These are phyloP conservation scores for Peromyscus attwateri DNA, from an alignment of 2,797 vertebrate species.

Conservation along the genomic window DNA sequence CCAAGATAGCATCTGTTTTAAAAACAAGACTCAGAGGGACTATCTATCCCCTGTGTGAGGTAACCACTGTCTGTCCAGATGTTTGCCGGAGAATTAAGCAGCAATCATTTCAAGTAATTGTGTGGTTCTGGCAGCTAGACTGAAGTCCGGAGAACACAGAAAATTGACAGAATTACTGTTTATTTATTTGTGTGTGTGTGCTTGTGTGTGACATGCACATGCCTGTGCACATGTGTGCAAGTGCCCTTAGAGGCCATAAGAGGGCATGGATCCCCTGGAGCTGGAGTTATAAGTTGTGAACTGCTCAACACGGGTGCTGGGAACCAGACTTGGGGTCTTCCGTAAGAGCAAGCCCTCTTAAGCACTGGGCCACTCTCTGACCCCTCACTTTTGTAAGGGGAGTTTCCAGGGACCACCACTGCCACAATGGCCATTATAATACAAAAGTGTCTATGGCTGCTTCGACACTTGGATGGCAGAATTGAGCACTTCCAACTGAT, in stretches of 20 bases:
- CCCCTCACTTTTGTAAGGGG: not conserved
- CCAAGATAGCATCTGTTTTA: conserved; percentile 61
- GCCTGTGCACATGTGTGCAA: not conserved
- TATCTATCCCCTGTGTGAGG: conserved; percentile 14
- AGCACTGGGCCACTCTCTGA: not conserved
- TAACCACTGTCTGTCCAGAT: conserved; percentile 1
- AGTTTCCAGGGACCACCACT: not conserved
- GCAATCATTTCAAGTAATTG: not conserved
- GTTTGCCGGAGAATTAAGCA: conserved; percentile 43
- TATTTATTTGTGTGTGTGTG: not conserved
- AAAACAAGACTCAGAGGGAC: not conserved
- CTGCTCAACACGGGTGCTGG: not conserved
- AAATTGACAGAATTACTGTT: not conserved
- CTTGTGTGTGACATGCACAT: not conserved
- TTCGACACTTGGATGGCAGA: not conserved
- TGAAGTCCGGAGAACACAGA: not conserved
- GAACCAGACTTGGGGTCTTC: not conserved
- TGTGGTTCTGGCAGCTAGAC: not conserved
- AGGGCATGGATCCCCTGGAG: not conserved
- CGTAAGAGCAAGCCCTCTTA: not conserved
- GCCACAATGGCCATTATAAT: not conserved
- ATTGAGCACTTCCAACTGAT: not conserved
- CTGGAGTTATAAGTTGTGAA: not conserved
- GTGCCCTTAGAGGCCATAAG: not conserved
- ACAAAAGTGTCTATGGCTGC: not conserved